A percentile compares a stretch with the other conserved stretches of the same genome.
phyloP scores from a whole-genome alignment of 2,113 vertebrate genomes.

The Colistium nudipinnis region DNA sequence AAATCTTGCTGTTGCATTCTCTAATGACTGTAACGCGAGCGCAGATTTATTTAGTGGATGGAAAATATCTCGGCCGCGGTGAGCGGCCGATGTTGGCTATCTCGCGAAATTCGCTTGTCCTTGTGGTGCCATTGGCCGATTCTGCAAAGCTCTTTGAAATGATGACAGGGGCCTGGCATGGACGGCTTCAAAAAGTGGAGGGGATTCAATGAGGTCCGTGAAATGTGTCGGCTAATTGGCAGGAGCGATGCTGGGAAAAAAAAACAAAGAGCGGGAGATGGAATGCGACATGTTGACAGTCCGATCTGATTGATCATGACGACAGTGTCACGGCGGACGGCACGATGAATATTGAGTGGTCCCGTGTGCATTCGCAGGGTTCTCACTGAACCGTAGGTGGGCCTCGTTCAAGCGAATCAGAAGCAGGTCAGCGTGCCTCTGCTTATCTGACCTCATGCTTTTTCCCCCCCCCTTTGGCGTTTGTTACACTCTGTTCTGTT shows the following conservation, averaged over 20 bases:
- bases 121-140: slow-evolving; percentile 40
- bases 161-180: slow-evolving; percentile 38
- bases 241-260: slow-evolving; percentile 17
- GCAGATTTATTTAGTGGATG: slow-evolving; percentile 51
- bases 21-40: slow-evolving; percentile 51
- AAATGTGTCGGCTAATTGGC: slow-evolving; percentile 48
- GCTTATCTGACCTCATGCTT: slow-evolving; percentile 48
- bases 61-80: slow-evolving; percentile 57
- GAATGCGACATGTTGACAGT: slow-evolving; percentile 31
- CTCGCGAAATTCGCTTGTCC: slow-evolving; percentile 27
- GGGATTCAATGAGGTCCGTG: slow-evolving; percentile 38
- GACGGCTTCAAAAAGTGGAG: slow-evolving; percentile 13
- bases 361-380: slow-evolving; percentile 21
- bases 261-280: not conserved
- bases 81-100: slow-evolving; percentile 37
- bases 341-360: slow-evolving; percentile 17
- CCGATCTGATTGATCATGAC: slow-evolving; percentile 44
- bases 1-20: slow-evolving; percentile 58
- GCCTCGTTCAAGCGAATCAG: slow-evolving; percentile 54
- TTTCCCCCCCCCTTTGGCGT: slow-evolving; percentile 9
- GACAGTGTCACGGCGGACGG: slow-evolving; percentile 47
- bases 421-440: slow-evolving; percentile 38
- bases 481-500: slow-evolving; percentile 16
- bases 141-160: slow-evolving; percentile 11
- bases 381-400: slow-evolving; percentile 42